Conservation (phyloP, 2,888 invertebrate genomes). For the Myopa testacea region DNA sequence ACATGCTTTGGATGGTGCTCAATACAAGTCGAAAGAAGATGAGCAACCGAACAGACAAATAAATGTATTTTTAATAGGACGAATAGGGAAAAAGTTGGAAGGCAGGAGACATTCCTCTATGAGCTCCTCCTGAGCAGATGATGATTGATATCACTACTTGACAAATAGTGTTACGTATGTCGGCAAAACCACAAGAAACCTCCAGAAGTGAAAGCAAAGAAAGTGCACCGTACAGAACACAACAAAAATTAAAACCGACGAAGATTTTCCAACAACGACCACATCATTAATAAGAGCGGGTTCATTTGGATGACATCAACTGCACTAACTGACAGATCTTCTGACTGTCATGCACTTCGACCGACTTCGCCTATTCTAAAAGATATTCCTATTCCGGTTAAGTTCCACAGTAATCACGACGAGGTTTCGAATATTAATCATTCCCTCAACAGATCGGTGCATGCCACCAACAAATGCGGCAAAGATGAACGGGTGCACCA, state of each 20-base stretch:
- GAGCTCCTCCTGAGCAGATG: conserved; percentile 38
- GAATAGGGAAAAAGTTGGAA: conserved; percentile 15
- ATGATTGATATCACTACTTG: conserved; percentile 49
- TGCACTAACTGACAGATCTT: conserved; percentile 40
- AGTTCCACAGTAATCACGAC: neutral
- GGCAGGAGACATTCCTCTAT: conserved; percentile 12
- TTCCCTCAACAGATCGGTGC: conserved; percentile 53
- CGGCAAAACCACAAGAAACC: conserved; percentile 51
- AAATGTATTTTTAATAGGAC: conserved; percentile 60
- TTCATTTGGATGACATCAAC: conserved; percentile 58
- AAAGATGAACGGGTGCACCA: conserved; percentile 42
- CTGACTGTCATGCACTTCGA: conserved; percentile 42
- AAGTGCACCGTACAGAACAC: conserved; percentile 21
- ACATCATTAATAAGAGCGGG: conserved; percentile 59
- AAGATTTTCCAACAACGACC: conserved; percentile 12
- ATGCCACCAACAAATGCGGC: conserved; percentile 56
- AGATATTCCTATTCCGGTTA: neutral
- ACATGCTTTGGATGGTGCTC: neutral
- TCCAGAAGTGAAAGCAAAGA: conserved; percentile 36
- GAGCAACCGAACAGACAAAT: conserved; percentile 48
- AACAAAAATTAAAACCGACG: conserved; percentile 15
- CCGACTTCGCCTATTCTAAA: conserved; percentile 44
- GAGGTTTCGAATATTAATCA: conserved; percentile 58
- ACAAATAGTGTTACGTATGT: conserved; percentile 52
- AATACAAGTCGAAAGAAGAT: neutral